Evolutionary conservation across 2,113 vertebrate species (phyloP).

Genomic region (Motacilla tschutschensis): DNA sequence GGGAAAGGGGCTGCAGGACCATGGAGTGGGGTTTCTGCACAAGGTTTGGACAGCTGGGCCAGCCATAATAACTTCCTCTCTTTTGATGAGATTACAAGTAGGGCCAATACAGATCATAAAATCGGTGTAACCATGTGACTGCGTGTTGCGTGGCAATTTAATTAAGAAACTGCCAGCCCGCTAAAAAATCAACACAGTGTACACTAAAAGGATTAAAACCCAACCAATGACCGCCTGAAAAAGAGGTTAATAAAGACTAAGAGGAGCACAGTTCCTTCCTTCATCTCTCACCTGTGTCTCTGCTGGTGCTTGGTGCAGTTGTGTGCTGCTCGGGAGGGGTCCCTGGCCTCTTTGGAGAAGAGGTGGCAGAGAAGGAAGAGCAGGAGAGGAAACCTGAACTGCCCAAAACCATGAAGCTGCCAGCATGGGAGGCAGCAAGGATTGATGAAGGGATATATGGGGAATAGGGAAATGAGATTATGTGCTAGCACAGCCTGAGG

Average conservation of each 20-base stretch:
- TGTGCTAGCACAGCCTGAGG: not conserved
- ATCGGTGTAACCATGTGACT: not conserved
- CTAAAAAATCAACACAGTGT: not conserved
- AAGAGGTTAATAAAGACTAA: not conserved
- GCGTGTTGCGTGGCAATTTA: not conserved
- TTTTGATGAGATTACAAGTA: not conserved
- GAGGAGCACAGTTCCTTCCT: not conserved
- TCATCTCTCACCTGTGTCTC: not conserved
- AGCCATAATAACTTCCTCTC: not conserved
- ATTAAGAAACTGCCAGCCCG: not conserved
- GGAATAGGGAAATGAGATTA: not conserved
- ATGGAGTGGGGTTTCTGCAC: rapidly evolving
- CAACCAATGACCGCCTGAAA: not conserved
- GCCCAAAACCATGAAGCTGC: not conserved
- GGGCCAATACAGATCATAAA: not conserved
- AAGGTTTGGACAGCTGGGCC: not conserved
- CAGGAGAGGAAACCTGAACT: not conserved
- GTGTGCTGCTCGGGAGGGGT: rapidly evolving
- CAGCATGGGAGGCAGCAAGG: not conserved
- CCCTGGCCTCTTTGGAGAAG: not conserved
- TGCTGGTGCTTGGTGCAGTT: rapidly evolving
- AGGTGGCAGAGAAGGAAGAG: not conserved
- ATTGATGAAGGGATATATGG: not conserved
- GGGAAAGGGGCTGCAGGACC: not conserved
- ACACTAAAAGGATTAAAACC: not conserved